phyloP scores from a whole-genome alignment of 2,888 invertebrate genomes.

The Aricia artaxerxes region DNA sequence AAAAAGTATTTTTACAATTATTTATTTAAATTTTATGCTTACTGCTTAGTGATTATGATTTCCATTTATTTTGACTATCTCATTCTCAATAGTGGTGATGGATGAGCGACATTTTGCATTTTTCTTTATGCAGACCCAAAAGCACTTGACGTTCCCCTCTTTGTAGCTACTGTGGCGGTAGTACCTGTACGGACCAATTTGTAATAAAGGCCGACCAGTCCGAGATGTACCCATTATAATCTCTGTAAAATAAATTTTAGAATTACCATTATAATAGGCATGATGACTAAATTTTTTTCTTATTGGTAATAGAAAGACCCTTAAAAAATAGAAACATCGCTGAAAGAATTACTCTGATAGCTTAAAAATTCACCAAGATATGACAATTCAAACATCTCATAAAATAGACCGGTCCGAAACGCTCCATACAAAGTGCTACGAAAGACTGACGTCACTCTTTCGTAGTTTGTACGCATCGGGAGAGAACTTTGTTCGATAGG shows the following conservation, averaged over 20 bases:
- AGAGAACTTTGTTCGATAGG: no score
- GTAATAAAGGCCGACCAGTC: not conserved
- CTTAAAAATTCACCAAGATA: no score
- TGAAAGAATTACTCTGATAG: no score
- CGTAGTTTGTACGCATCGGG: no score
- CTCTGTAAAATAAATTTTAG: not conserved
- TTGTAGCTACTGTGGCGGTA: slow-evolving; percentile 48
- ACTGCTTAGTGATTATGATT: slow-evolving; percentile 42
- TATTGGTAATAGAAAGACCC: no score
- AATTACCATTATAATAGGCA: not conserved
- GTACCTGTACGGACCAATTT: not conserved
- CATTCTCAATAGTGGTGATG: slow-evolving; percentile 44
- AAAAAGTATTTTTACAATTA: not conserved
- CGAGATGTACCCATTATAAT: not conserved
- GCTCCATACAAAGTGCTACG: no score
- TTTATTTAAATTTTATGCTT: not conserved
- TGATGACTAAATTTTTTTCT: no score
- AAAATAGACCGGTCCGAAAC: no score
- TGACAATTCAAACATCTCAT: no score
- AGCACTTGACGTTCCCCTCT: slow-evolving; percentile 46
- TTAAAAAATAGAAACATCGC: no score
- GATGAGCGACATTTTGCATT: slow-evolving; percentile 45
- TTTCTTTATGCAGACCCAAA: slow-evolving; percentile 53
- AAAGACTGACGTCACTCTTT: no score
- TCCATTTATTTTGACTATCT: slow-evolving; percentile 42